Base-by-base conservation (phyloP, 23 tunicate species). In the Clavelina lepadiformis region DNA sequence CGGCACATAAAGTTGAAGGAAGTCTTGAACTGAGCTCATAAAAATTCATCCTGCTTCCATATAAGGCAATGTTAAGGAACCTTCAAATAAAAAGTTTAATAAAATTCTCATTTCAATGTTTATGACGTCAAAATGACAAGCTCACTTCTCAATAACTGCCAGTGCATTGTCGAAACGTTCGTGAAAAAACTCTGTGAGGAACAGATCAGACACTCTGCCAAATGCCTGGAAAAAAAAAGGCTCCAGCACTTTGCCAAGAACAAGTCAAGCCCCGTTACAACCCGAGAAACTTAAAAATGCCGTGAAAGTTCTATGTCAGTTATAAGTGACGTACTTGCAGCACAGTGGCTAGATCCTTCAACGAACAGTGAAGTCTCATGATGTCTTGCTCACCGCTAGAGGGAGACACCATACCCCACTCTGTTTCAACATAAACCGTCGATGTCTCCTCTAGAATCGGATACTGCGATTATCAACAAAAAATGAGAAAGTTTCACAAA, bases 391-490 rank as follows among this genome's bases (percentile, higher is more conserved):
- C 35, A 3, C 56, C 57, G 13, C 15, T 15, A 41, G 49, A 41
- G 11, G 49, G 15, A 3, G 84, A 33, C 3, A 71, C 28, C 30
- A 59, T 35, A 28, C 35, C 26, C 85, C 95, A 69, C 57, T 81
- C 72, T 24, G 82, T 63, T n/a, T 72, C 69, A 26, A 72, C 28
- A 41, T 86, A 86, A 13, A 72, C 57, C 5, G 72, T 28, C 11
- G 95, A 66, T 4, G 75, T 86, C n/a, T 86, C 85, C 35, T 86
- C 85, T 6, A 86, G 68, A 19, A 78, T 58, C 1, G 95, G 85
- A 49, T 69, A 86, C 71, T 79, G 56, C 59, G 24, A 53, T n/a
- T n/a, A n/a, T 44, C 49, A 15, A 44, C 49, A 44, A 44, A 24
- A 53, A 53, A 53, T 11, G 15, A 24, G 27, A 53, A n/a, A n/a